phyloP scores from a whole-genome alignment of 2,113 vertebrate genomes.

The Trichomycterus rosablanca region DNA sequence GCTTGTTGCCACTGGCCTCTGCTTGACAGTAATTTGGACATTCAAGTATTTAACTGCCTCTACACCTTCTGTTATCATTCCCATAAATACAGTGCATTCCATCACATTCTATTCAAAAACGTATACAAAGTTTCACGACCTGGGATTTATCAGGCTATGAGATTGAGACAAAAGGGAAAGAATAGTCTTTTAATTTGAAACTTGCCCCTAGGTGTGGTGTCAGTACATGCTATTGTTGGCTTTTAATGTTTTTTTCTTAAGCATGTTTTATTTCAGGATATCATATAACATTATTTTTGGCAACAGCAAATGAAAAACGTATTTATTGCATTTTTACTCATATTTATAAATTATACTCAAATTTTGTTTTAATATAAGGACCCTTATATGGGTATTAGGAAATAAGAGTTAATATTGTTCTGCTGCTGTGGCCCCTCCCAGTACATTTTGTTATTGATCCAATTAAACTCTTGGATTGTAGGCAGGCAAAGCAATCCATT shows the following conservation, averaged over 20 bases:
- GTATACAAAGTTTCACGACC: neutral
- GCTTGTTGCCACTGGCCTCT: slow-evolving; percentile 51
- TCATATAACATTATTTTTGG: slow-evolving; percentile 21
- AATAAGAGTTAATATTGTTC: too few relatives aligned
- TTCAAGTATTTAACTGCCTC: slow-evolving; percentile 20
- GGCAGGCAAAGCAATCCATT: too few relatives aligned
- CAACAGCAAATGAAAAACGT: neutral
- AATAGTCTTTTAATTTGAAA: slow-evolving; percentile 24
- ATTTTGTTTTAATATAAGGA: neutral
- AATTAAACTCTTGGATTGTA: too few relatives aligned
- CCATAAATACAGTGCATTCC: neutral
- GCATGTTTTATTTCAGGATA: slow-evolving; percentile 36
- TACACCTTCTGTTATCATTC: neutral
- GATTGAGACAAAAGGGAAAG: neutral
- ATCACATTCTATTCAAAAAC: neutral
- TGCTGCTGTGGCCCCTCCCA: too few relatives aligned
- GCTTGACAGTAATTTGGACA: slow-evolving; percentile 41
- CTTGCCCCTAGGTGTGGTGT: slow-evolving; percentile 28
- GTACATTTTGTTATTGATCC: too few relatives aligned
- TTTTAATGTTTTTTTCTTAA: slow-evolving; percentile 10
- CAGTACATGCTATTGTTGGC: slow-evolving; percentile 18
- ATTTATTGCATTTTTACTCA: neutral
- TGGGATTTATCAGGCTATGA: slow-evolving; percentile 14
- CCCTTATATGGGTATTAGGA: too few relatives aligned
- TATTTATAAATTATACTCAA: neutral